Conservation (phyloP, 2,888 invertebrate genomes). For the Acanthosepion lycidas region DNA sequence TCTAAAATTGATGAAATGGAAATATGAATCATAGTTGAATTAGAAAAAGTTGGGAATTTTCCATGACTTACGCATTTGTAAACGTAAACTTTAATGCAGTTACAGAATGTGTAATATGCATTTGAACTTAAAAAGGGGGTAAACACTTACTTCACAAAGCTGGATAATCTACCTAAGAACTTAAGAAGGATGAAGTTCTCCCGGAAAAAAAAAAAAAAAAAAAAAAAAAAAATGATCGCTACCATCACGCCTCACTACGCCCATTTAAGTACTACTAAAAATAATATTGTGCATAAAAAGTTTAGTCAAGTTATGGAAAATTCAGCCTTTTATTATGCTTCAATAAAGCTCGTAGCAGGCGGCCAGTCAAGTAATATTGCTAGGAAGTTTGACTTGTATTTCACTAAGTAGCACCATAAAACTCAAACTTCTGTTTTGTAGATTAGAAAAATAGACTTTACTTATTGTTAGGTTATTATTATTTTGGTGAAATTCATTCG, state of each 20-base stretch:
- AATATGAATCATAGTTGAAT: neutral
- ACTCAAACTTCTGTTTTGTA: neutral
- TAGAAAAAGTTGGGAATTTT: neutral
- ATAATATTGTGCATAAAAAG: neutral
- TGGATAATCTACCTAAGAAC: neutral
- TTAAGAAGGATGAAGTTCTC: neutral
- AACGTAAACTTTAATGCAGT: neutral
- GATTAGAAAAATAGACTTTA: slow-evolving; percentile 6
- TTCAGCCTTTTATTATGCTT: neutral
- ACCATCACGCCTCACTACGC: neutral
- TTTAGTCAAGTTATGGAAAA: neutral
- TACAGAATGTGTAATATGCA: neutral
- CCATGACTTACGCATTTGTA: neutral
- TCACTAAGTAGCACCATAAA: slow-evolving; percentile 33
- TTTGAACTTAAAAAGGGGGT: neutral
- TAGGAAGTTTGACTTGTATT: neutral
- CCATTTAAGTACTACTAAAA: neutral
- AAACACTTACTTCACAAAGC: neutral
- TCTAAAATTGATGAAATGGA: slow-evolving; percentile 9
- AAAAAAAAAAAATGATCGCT: slow-evolving; percentile 10
- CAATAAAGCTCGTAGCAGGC: neutral
- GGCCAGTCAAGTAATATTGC: neutral
- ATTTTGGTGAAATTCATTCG: neutral
- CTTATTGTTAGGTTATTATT: neutral
- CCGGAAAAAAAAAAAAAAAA: neutral